phyloP scores from a whole-genome alignment of 2,888 invertebrate species.

The Phengaris arion region DNA sequence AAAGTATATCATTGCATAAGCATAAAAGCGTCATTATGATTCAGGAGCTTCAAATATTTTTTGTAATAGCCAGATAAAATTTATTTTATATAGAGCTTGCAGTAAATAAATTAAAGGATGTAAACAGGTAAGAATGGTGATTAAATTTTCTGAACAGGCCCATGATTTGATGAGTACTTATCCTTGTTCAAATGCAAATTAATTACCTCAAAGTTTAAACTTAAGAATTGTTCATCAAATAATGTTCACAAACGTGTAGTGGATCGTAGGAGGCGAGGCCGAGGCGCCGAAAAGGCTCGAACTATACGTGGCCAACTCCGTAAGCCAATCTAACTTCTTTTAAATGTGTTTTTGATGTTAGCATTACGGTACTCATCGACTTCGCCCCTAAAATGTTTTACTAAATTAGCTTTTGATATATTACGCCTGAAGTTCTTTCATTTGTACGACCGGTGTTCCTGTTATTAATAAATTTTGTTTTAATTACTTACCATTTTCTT shows the following conservation, averaged over 20 bases:
- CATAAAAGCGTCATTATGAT: too few relatives aligned
- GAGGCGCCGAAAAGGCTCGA: slow-evolving; percentile 65
- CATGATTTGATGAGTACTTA: too few relatives aligned
- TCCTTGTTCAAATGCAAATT: neutral
- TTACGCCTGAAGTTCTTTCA: slow-evolving; percentile 39
- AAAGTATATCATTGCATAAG: too few relatives aligned
- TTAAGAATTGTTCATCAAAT: slow-evolving; percentile 39
- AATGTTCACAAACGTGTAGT: slow-evolving; percentile 72
- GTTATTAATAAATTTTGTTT: slow-evolving; percentile 14
- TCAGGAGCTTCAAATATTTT: too few relatives aligned
- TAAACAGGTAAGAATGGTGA: too few relatives aligned
- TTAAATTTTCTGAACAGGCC: too few relatives aligned
- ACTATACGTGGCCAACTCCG: slow-evolving; percentile 69
- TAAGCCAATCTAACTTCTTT: slow-evolving; percentile 80
- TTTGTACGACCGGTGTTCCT: slow-evolving; percentile 18
- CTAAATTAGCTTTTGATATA: slow-evolving; percentile 76
- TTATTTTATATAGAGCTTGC: too few relatives aligned
- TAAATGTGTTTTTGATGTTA: slow-evolving; percentile 80
- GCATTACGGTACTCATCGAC: slow-evolving; percentile 71
- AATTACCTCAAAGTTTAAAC: neutral
- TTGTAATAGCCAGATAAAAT: too few relatives aligned
- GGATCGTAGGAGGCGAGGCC: slow-evolving; percentile 54
- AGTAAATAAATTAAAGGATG: too few relatives aligned
- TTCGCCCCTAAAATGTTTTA: slow-evolving; percentile 62
- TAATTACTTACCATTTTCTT: slow-evolving; percentile 23